phyloP scores from a whole-genome alignment of 2,797 vertebrate genomes.

The Pitangus sulphuratus region DNA sequence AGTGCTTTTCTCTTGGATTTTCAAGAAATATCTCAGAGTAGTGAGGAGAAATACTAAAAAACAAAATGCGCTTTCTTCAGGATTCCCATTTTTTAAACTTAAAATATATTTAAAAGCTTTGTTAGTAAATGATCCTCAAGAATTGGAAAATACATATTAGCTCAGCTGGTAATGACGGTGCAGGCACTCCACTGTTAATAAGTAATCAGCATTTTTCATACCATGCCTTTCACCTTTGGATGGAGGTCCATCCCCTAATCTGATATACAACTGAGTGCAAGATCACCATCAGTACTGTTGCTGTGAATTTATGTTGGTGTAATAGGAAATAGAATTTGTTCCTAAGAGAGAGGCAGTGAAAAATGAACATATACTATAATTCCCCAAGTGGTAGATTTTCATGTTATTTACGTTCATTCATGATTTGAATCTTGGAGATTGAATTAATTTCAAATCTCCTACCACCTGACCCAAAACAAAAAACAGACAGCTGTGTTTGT shows the following conservation, averaged over 20 bases:
- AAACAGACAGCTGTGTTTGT: constrained; percentile 50
- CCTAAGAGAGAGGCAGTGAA: not conserved
- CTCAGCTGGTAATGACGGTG: not conserved
- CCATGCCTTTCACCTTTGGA: not conserved
- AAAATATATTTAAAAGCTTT: not conserved
- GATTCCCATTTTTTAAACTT: not conserved
- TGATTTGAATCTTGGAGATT: not conserved
- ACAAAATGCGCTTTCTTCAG: not conserved
- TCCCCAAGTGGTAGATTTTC: not conserved
- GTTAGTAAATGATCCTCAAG: not conserved
- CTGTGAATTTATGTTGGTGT: not conserved
- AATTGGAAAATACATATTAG: not conserved
- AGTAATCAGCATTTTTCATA: not conserved
- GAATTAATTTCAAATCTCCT: constrained; percentile 30
- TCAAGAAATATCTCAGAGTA: not conserved
- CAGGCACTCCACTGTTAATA: not conserved
- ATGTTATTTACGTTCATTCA: not conserved
- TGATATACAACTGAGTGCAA: not conserved
- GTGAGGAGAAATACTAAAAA: not conserved
- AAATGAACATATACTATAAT: not conserved
- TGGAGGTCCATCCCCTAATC: not conserved
- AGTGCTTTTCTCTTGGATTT: not conserved
- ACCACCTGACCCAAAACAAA: constrained; percentile 39
- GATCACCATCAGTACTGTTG: not conserved
- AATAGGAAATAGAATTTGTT: not conserved